Base-by-base conservation (phyloP, 2,113 vertebrate species). In the Carassius gibelio region DNA sequence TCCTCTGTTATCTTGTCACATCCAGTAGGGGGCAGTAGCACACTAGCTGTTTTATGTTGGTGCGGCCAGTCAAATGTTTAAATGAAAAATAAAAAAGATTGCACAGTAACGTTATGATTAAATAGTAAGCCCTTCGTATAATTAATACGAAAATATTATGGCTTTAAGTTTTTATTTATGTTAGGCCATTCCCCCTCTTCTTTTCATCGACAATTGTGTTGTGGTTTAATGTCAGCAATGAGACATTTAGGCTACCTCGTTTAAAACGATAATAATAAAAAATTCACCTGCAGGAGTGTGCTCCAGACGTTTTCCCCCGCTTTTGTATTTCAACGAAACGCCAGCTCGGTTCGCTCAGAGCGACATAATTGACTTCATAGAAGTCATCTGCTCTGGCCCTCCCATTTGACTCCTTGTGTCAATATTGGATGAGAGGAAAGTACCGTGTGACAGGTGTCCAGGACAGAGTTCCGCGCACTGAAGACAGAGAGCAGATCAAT, bases 391-490 rank as follows among this genome's bases (percentile, higher is more conserved):
- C 87, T 86, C 90, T 84, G 89, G 94, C 93, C 94, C 95, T 92
- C 95, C 95, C 95, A 82, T 82, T 71, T 57, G 64, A 82, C 80
- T 82, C 92, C 89, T 89, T 95, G 94, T 95, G 97, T 99, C 96
- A 99, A 99, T 99, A 99, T 98, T 99, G 96, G 96, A 95, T 94
- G 94, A 94, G 94, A 96, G 95, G 93, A 97, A 97, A 93, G 94
- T 94, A 95, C 94, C 94, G 82, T 69, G 93, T 95, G 95, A 97
- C 97, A 99, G 97, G 97, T 98, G 97, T 96, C 94, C 89, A 91
- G 79, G 91, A 88, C 55, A 92, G 93, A 90, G 93, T 89, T 86
- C 86, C 87, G 90, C 87, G 89, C 83, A 86, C 91, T 88, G 87
- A 87, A 87, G 86, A 88, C 86, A 72, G 59, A 57, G 48, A 50